A percentile compares a stretch with the other conserved stretches of the same genome.
Conservation (phyloP, 2,888 invertebrate genomes). For the Ceraclea dissimilis region DNA sequence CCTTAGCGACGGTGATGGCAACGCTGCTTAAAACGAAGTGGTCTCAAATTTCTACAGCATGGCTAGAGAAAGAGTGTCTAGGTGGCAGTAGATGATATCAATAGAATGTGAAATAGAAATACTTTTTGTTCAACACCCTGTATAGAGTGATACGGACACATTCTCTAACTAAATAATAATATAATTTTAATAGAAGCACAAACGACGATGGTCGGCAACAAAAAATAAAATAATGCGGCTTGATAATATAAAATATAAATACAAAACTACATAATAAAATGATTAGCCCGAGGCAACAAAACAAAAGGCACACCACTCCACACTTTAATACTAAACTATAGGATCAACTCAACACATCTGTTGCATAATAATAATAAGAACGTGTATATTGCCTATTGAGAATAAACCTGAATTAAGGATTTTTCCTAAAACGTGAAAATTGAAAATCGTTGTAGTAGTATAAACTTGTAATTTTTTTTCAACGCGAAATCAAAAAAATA, state of each 20-base stretch:
- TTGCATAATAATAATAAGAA: background rate
- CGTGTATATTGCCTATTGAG: background rate
- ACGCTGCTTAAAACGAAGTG: too few species aligned
- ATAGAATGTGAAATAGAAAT: too few species aligned
- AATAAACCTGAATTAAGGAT: background rate
- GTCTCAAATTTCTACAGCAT: too few species aligned
- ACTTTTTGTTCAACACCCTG: too few species aligned
- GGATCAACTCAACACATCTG: background rate
- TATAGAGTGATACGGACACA: background rate
- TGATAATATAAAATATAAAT: background rate
- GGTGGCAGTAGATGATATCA: too few species aligned
- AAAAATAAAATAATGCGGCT: background rate
- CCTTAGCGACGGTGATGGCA: too few species aligned
- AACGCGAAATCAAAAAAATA: too few species aligned
- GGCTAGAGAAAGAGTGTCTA: too few species aligned
- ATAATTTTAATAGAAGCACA: constrained; percentile 2
- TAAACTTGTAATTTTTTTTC: too few species aligned
- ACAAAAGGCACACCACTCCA: background rate
- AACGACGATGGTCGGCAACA: constrained; percentile 2
- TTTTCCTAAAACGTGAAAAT: background rate
- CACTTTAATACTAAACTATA: background rate
- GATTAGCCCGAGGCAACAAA: background rate
- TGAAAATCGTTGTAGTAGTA: background rate
- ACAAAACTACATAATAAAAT: constrained; percentile 1
- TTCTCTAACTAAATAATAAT: background rate